Evolutionary conservation across 2,888 invertebrate species (phyloP).

Genomic region (Disparrhopalites patrizii): DNA sequence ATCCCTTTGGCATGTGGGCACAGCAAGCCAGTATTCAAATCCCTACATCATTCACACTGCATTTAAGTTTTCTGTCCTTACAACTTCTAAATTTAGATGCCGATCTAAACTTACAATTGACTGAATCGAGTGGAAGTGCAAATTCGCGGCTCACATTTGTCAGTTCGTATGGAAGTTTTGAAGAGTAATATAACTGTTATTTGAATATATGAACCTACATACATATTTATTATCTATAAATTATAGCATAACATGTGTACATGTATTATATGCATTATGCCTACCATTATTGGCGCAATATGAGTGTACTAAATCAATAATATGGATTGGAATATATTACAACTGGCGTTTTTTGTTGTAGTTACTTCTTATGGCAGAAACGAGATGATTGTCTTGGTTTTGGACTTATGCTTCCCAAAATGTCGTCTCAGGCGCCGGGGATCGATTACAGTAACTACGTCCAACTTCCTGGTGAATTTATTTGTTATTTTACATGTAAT

Average conservation of each 20-base stretch:
- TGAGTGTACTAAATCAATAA: no score
- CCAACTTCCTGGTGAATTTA: not conserved
- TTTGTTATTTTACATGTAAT: not conserved
- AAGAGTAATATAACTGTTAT: constrained; percentile 1
- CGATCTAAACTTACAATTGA: not conserved
- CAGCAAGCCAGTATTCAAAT: not conserved
- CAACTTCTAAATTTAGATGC: constrained; percentile 6
- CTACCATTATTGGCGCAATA: no score
- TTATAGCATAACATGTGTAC: not conserved
- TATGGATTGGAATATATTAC: not conserved
- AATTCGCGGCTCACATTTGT: not conserved
- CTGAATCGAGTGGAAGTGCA: not conserved
- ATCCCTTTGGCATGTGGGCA: not conserved
- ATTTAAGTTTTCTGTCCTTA: not conserved
- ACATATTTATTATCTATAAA: not conserved
- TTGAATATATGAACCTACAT: not conserved
- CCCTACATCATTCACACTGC: not conserved
- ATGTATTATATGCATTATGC: no score
- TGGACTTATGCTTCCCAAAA: not conserved
- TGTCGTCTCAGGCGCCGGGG: not conserved
- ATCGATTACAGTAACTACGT: not conserved
- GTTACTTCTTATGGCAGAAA: not conserved
- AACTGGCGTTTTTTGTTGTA: not conserved
- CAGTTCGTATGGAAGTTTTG: constrained; percentile 1
- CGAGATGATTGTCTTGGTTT: not conserved